A percentile compares a stretch with the other conserved stretches of the same genome.
Conservation (phyloP, 1,140 invertebrate genomes). For the Drosophila yakuba region DNA sequence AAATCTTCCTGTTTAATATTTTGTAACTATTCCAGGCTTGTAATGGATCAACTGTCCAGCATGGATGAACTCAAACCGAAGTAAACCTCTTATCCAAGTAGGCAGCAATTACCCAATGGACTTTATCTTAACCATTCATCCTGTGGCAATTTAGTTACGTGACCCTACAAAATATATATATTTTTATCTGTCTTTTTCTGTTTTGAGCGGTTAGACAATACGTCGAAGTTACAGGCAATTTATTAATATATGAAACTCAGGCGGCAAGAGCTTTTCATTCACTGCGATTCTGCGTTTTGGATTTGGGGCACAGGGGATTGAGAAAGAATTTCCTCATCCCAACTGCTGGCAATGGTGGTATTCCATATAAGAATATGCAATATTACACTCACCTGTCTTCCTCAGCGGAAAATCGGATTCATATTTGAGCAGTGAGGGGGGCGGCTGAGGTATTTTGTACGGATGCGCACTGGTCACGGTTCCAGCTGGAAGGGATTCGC, state of each 20-base stretch:
- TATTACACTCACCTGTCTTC: constrained; percentile 93
- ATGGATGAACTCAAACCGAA: no score
- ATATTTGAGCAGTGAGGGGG: constrained; percentile 87
- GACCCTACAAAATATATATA: not conserved
- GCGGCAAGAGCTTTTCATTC: not conserved
- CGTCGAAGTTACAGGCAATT: constrained; percentile 1
- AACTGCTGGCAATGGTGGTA: not conserved
- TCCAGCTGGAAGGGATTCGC: constrained; percentile 87
- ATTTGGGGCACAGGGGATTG: not conserved
- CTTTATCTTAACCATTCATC: not conserved
- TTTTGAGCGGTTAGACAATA: constrained; percentile 2
- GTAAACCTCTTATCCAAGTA: not conserved
- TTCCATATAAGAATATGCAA: not conserved
- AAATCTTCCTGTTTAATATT: no score
- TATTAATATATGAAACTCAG: not conserved
- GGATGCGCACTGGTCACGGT: constrained; percentile 87
- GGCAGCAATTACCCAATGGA: not conserved
- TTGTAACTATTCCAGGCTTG: not conserved
- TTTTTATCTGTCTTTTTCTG: not conserved
- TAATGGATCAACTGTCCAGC: not conserved
- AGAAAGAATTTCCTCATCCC: not conserved
- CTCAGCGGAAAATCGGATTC: constrained; percentile 95
- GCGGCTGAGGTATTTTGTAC: constrained; percentile 88
- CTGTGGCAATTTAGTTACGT: not conserved
- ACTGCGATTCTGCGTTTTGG: not conserved